Percentiles rank a stretch among this genome's conserved stretches.
These are phyloP conservation scores for Zaprionus davidi DNA, from an alignment of 1,140 invertebrate species.

Conservation along the genomic window DNA sequence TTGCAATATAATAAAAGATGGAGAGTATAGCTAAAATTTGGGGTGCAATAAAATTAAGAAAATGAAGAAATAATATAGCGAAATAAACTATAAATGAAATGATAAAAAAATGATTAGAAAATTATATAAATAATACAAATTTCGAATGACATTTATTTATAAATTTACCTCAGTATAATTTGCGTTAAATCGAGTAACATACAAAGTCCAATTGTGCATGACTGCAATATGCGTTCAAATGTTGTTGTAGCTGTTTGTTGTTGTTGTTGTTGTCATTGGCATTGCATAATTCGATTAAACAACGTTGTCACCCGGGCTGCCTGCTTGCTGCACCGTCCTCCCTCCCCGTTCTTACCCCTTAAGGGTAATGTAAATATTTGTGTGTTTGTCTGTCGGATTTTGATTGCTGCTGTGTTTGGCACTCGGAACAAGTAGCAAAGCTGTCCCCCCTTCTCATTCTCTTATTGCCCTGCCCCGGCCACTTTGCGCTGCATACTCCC, in stretches of 20 bases:
- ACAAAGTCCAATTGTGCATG: background rate
- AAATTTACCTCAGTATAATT: too few species aligned
- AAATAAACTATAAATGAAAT: too few species aligned
- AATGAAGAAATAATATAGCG: too few species aligned
- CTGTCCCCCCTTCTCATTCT: background rate
- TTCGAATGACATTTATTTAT: too few species aligned
- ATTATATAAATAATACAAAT: too few species aligned
- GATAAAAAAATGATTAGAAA: too few species aligned
- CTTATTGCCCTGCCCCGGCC: background rate
- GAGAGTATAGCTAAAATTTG: background rate
- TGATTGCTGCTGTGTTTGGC: constrained; percentile 58
- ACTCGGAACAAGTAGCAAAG: constrained; percentile 23
- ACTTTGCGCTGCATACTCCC: background rate
- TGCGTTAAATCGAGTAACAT: background rate
- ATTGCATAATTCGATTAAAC: constrained; percentile 80
- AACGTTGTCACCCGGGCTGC: constrained; percentile 28
- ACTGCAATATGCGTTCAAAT: constrained; percentile 10
- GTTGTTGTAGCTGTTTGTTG: constrained; percentile 43
- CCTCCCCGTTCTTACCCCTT: background rate
- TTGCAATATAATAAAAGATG: too few species aligned
- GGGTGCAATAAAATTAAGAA: too few species aligned
- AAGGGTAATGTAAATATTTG: constrained; percentile 64
- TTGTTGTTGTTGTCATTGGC: constrained; percentile 35
- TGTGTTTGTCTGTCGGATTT: constrained; percentile 61
- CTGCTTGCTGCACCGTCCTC: background rate